Percentiles rank a stretch among this genome's conserved stretches.
These are phyloP conservation scores for Morelia viridis DNA, from an alignment of 2,797 vertebrate species.

Conservation along the genomic window DNA sequence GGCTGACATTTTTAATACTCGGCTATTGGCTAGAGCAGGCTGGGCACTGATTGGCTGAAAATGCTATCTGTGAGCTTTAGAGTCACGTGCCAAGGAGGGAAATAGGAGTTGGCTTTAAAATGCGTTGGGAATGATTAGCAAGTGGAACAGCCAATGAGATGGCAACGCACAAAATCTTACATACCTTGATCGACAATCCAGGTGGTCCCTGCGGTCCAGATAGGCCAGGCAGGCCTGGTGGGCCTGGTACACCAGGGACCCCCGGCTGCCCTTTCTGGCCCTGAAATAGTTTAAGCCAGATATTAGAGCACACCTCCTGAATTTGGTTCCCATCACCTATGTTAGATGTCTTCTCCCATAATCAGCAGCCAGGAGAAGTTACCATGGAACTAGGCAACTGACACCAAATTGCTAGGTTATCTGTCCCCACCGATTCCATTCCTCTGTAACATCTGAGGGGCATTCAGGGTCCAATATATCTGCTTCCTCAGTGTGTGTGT, in stretches of 20 bases:
- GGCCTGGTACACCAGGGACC: slow-evolving; percentile 79
- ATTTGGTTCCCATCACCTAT: background rate
- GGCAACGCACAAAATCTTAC: background rate
- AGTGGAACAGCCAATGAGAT: background rate
- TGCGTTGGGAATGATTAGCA: background rate
- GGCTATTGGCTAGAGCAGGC: too few relatives aligned
- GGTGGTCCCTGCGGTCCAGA: slow-evolving; percentile 76
- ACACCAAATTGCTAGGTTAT: background rate
- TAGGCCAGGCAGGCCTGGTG: slow-evolving; percentile 79
- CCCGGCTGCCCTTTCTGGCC: slow-evolving; percentile 78
- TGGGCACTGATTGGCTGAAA: background rate
- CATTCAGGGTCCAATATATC: too few relatives aligned
- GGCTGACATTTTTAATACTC: too few relatives aligned
- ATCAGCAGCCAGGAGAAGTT: too few relatives aligned
- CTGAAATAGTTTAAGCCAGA: slow-evolving; percentile 9
- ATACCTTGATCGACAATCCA: slow-evolving; percentile 84
- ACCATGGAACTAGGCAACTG: background rate
- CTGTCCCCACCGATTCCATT: background rate
- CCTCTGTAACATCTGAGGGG: too few relatives aligned
- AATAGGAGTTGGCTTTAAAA: background rate
- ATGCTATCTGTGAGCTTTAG: background rate
- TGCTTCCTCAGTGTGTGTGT: too few relatives aligned
- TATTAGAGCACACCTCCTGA: background rate
- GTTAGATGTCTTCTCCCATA: too few relatives aligned
- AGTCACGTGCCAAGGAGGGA: background rate